Percentiles rank a stretch among this genome's conserved stretches.
Conservation (phyloP, 2,113 vertebrate genomes). For the Geothlypis trichas region DNA sequence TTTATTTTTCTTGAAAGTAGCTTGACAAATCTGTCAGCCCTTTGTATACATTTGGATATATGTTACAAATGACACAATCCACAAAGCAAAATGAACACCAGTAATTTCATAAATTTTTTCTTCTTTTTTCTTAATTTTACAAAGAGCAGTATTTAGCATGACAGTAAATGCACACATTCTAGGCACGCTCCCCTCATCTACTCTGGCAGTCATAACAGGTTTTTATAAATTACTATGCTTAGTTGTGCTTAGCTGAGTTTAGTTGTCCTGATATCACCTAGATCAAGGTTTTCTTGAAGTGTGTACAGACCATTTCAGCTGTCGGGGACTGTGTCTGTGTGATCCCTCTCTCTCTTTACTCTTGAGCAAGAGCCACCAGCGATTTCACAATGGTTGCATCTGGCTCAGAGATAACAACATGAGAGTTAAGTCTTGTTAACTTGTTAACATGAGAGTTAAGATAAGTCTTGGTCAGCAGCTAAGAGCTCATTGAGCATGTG, state of each 20-base stretch:
- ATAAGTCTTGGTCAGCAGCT: neutral
- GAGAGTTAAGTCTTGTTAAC: no score
- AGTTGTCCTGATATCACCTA: neutral
- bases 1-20: neutral
- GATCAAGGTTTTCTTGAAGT: neutral
- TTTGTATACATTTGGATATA: neutral
- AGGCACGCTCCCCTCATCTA: neutral
- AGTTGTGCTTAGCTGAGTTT: neutral
- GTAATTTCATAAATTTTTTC: neutral
- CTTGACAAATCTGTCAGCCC: neutral
- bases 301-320: neutral
- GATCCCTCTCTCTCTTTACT: neutral
- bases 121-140: neutral
- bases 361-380: neutral
- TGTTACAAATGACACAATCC: neutral
- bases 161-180: neutral
- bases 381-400: neutral
- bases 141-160: neutral
- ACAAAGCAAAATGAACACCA: neutral
- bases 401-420: neutral
- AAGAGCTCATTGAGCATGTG: rapidly evolving
- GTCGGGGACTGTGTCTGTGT: neutral
- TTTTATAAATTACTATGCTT: neutral
- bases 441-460: neutral
- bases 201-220: neutral